Base-by-base conservation (phyloP, 2,888 invertebrate genomes). In the Pimpla rufipes region DNA sequence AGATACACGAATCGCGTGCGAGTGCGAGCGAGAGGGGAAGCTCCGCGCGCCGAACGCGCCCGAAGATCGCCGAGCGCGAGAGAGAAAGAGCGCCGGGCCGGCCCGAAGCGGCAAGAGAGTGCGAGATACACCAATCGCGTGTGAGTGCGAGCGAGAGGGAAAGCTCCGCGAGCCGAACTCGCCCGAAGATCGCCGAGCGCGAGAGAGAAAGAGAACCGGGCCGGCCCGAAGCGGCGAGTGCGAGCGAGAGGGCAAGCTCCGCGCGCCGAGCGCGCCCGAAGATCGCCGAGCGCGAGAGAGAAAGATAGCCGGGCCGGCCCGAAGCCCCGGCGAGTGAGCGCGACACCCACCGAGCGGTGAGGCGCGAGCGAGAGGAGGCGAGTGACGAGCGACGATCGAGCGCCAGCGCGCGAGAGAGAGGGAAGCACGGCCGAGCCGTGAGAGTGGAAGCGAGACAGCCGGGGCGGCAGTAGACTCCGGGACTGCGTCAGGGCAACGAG, bases 401-500 rank as follows among this genome's bases (percentile, higher is more conserved):
- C 71, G 71, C 57, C 29, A 59, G 71, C 1, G n/a, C 47, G 68
- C 55, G 66, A 77, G 76, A 73, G 50, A 66, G 67, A 21, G 29
- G 10, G 77, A 59, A 47, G 73, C 35, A 59, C 50, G 67, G 37
- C n/a, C 57, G 57, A 57, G 37, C 8, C n/a, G 68, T 66, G 50
- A 64, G 40, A 47, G 66, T 62, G 77, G 40, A 52, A 78, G 74
- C 50, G 80, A 83, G 80, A 59, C 62, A 80, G 81, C n/a, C 78
- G 73, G 71, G 83, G 79, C 77, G 68, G 68, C 83, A 83, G 83
- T 83, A 73, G 23, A 77, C 76, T 80, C 77, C 83, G 76, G 83
- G 83, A 80, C 73, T 83, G 80, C 83, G 79, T 62, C 67, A 59
- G 40, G 77, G 55, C 57, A 80, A 40, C 77, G 71, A 73, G 68